phyloP scores from a whole-genome alignment of 2,797 vertebrate genomes.

The Morus bassanus region DNA sequence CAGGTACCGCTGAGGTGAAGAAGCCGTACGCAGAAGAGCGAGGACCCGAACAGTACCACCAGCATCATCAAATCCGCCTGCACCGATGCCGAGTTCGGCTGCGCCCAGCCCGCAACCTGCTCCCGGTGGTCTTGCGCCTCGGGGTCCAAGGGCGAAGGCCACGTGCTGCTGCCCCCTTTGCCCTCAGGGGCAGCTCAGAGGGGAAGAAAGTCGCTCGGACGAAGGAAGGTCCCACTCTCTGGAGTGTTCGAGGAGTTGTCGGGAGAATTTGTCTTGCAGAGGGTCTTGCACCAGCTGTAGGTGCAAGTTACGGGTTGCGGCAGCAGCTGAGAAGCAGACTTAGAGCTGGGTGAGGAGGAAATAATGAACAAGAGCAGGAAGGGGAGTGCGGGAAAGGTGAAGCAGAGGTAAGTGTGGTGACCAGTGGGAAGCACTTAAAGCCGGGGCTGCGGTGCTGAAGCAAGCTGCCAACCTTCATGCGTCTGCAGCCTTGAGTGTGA shows the following conservation, averaged over 20 bases:
- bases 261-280: not conserved
- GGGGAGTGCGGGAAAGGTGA: accelerated
- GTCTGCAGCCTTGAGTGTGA: not conserved
- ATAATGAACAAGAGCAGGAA: not conserved
- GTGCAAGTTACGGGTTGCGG: not conserved
- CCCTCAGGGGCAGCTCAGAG: accelerated
- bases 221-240: not conserved
- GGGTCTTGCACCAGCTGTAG: not conserved
- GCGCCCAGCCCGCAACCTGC: accelerated
- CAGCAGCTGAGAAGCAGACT: not conserved
- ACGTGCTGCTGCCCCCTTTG: not conserved
- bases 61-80: not conserved
- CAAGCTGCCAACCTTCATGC: not conserved
- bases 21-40: accelerated
- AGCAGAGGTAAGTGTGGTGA: not conserved
- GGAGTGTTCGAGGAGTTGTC: not conserved
- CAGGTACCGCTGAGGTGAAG: not conserved
- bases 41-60: not conserved
- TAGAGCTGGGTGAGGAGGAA: not conserved
- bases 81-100: accelerated
- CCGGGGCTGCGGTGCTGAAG: accelerated
- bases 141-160: not conserved
- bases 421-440: not conserved
- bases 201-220: not conserved
- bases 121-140: not conserved